Percentiles rank a stretch among this genome's conserved stretches.
These are phyloP conservation scores for Micromys minutus DNA, from an alignment of 2,113 vertebrate species.

Conservation along the genomic window DNA sequence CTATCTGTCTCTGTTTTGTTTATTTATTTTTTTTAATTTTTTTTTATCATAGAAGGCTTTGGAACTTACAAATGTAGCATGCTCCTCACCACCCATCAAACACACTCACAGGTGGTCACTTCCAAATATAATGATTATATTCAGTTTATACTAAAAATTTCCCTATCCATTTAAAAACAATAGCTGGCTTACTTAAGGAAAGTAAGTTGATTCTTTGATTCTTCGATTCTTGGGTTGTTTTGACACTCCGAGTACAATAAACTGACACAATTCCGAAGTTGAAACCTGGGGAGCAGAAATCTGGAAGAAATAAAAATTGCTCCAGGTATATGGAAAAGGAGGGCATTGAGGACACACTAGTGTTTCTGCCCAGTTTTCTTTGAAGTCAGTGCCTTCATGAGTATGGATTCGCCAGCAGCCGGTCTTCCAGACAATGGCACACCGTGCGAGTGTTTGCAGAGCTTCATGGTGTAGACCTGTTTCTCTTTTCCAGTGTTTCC, in stretches of 20 bases:
- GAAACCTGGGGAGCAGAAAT: background rate
- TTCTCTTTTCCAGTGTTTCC: slow-evolving; percentile 25
- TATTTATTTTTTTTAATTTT: background rate
- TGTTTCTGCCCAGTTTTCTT: slow-evolving; percentile 2
- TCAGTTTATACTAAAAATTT: background rate
- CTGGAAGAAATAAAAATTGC: slow-evolving; percentile 44
- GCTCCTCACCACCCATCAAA: background rate
- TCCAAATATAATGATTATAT: slow-evolving; percentile 10
- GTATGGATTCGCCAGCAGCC: background rate
- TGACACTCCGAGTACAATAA: background rate
- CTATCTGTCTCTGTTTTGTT: background rate
- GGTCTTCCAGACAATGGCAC: background rate
- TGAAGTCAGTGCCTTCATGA: slow-evolving; percentile 19
- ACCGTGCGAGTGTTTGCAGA: background rate
- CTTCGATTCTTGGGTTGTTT: slow-evolving; percentile 26
- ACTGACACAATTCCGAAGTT: background rate
- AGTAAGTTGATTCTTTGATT: too few relatives aligned
- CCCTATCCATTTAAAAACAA: background rate
- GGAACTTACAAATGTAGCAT: background rate
- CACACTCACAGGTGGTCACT: background rate
- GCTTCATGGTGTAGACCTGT: background rate
- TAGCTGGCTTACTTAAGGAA: too few relatives aligned
- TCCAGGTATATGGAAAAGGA: slow-evolving; percentile 52
- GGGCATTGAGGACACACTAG: background rate
- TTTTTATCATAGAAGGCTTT: background rate